Evolutionary conservation across 2,113 vertebrate genomes (phyloP).

Genomic region (Melanocharis versteri): DNA sequence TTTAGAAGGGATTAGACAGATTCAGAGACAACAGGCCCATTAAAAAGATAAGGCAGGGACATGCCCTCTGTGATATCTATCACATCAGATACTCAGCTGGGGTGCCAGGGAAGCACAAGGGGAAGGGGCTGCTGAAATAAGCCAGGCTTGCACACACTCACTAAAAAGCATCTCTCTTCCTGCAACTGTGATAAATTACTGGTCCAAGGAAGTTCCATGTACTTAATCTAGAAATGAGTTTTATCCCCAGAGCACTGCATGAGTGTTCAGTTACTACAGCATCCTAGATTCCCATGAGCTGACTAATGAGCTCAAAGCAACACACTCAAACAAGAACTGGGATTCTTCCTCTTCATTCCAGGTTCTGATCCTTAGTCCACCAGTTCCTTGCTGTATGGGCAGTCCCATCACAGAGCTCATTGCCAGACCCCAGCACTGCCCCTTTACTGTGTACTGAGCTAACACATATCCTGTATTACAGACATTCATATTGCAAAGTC

Average conservation of each 20-base stretch:
- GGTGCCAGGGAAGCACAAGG: neutral
- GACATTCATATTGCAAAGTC: neutral
- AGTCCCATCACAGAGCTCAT: neutral
- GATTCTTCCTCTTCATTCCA: neutral
- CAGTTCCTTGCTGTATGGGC: neutral
- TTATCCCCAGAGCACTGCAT: neutral
- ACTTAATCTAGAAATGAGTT: neutral
- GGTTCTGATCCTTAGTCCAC: neutral
- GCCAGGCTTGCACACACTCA: neutral
- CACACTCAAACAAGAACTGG: neutral
- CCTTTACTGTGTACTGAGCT: neutral
- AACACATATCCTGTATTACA: neutral
- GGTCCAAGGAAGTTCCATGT: neutral
- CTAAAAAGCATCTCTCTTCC: neutral
- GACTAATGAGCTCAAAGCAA: neutral
- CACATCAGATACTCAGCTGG: neutral
- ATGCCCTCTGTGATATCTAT: neutral
- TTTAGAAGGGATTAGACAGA: constrained; percentile 7
- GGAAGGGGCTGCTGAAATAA: neutral
- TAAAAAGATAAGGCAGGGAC: neutral
- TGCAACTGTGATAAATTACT: neutral
- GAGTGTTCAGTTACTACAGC: neutral
- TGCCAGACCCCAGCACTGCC: neutral
- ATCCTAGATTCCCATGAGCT: neutral
- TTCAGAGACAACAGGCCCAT: neutral